phyloP scores from a whole-genome alignment of 2,113 vertebrate genomes.

The Halichoeres trimaculatus region DNA sequence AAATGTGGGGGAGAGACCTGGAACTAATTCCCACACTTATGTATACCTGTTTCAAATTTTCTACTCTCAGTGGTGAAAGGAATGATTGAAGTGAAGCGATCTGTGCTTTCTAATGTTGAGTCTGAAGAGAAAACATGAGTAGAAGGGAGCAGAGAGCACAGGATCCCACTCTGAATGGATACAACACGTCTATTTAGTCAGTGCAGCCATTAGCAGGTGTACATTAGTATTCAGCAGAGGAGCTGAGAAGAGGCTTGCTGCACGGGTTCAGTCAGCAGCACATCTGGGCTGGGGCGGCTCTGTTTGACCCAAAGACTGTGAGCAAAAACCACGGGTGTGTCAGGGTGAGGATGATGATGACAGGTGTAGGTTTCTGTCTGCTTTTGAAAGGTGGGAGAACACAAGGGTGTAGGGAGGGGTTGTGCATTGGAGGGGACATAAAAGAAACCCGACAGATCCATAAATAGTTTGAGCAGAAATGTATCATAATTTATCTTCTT shows the following conservation, averaged over 20 bases:
- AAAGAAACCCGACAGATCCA: too few relatives aligned
- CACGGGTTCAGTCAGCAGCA: constrained; percentile 68
- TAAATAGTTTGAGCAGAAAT: too few relatives aligned
- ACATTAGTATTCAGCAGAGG: constrained; percentile 78
- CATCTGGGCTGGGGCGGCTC: constrained; percentile 70
- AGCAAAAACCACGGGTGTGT: constrained; percentile 45
- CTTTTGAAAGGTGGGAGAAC: neutral
- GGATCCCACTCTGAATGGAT: constrained; percentile 68
- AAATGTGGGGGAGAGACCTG: constrained; percentile 69
- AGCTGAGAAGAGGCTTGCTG: constrained; percentile 53
- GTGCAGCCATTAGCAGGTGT: constrained; percentile 72
- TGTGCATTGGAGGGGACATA: too few relatives aligned
- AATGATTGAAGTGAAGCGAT: constrained; percentile 34
- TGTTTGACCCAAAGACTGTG: constrained; percentile 54
- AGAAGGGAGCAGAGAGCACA: constrained; percentile 50
- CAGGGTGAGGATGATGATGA: constrained; percentile 4
- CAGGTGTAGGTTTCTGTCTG: neutral
- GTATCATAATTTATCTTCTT: too few relatives aligned
- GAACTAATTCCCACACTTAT: constrained; percentile 80
- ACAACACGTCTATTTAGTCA: constrained; percentile 75
- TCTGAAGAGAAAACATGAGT: constrained; percentile 42
- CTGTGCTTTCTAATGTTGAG: constrained; percentile 19
- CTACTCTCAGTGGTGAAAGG: constrained; percentile 2
- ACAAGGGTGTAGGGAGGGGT: too few relatives aligned
- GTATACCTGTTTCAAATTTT: constrained; percentile 67